Base-by-base conservation (phyloP, 1,140 invertebrate species). In the Diorhabda sublineata region DNA sequence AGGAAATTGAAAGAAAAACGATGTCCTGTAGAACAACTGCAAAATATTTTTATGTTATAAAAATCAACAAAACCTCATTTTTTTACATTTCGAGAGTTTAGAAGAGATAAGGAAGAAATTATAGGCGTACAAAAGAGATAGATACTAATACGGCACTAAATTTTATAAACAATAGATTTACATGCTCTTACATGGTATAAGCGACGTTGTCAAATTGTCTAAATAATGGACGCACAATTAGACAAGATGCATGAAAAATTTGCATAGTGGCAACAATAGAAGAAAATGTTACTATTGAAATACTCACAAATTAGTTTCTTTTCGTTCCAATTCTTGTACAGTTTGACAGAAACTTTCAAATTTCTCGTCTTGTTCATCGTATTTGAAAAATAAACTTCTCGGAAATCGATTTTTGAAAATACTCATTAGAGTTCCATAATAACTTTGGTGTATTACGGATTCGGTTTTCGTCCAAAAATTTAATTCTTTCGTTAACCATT, bases 291-390 rank as follows among this genome's bases (percentile, higher is more conserved):
- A 52, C 6, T 52, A 52, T 52, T 52, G 7, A 52, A 72, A 69
- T 76, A 89, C 91, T 92, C 84, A 94, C 92, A 93, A 93, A 81
- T 93, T 92, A 44, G 90, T 93, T 72, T 87, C 84, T 81, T 93
- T 93, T 7, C 88, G 91, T 77, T 94, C 92, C 68, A 86, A 86
- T 47, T 81, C 80, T 65, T 84, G 81, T 41, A 89, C 76, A 9
- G 89, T 80, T 11, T 85, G 82, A 72, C 87, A 89, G 8, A 90
- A 79, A 9, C 3, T 72, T 89, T 87, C 78, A 69, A 89, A 85
- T 26, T 77, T 78, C 45, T 86, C 58, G 41, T 64, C 63, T 11
- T 26, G 11, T 2, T 26, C 42, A 8, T 56, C 8, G 7, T 56
- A 56, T 42, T 6, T 57, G 61, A 26, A 26, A 56, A 64, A 64